phyloP scores from a whole-genome alignment of 2,888 invertebrate genomes.

The Gasteruption jaculator region DNA sequence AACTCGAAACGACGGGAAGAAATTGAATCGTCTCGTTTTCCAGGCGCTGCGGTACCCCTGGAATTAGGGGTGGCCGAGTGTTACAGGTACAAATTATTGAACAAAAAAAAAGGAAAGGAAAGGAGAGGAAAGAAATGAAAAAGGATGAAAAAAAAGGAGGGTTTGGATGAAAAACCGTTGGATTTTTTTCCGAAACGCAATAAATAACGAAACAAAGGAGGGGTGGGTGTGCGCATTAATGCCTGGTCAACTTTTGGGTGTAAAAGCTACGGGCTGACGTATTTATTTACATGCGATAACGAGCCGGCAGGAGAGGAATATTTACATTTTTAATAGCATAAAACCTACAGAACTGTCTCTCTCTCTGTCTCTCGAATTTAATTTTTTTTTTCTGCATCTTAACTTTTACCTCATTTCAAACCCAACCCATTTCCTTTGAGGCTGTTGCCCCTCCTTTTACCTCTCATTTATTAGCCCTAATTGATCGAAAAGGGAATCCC shows the following conservation, averaged over 20 bases:
- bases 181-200: slow-evolving; percentile 40
- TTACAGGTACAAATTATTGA: slow-evolving; percentile 8
- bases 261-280: no score
- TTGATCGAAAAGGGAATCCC: slow-evolving; percentile 42
- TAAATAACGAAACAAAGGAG: slow-evolving; percentile 48
- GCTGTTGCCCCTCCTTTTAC: slow-evolving; percentile 20
- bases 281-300: slow-evolving; percentile 51
- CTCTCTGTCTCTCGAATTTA: slow-evolving; percentile 3
- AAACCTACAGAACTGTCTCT: slow-evolving; percentile 36
- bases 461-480: slow-evolving; percentile 48
- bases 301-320: slow-evolving; percentile 48
- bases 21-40: no score
- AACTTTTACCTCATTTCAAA: slow-evolving; percentile 20
- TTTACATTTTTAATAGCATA: slow-evolving; percentile 51
- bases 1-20: no score
- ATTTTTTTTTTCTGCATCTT: slow-evolving; percentile 10
- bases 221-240: no score
- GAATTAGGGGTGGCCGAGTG: no score
- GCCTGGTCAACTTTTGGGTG: no score
- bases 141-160: slow-evolving; percentile 7
- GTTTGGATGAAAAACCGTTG: no score
- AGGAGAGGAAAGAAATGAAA: not conserved
- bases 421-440: slow-evolving; percentile 14
- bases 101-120: not conserved
- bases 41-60: no score